phyloP scores from a whole-genome alignment of 2,888 invertebrate species.

The Drosophila nr. perissopoda region DNA sequence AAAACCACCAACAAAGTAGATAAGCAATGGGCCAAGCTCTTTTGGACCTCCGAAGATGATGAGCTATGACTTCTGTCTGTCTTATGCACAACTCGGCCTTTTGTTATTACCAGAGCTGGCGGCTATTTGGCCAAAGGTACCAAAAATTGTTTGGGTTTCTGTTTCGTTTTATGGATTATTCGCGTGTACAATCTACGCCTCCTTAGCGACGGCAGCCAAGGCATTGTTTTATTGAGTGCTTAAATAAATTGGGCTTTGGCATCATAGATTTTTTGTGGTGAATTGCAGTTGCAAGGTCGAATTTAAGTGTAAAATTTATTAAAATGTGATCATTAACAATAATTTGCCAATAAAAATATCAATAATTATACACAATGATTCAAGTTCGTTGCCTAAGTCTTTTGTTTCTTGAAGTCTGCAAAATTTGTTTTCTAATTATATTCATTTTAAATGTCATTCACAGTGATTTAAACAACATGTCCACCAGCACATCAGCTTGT shows the following conservation, averaged over 20 bases:
- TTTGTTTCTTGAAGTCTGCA: slow-evolving; percentile 29
- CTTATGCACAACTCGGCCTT: slow-evolving; percentile 59
- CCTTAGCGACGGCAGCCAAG: slow-evolving; percentile 47
- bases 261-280: slow-evolving; percentile 31
- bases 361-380: slow-evolving; percentile 18
- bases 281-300: slow-evolving; percentile 59
- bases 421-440: slow-evolving; percentile 59
- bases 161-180: slow-evolving; percentile 50
- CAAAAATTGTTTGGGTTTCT: slow-evolving; percentile 47
- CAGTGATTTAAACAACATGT: slow-evolving; percentile 53
- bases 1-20: slow-evolving; percentile 40
- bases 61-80: slow-evolving; percentile 70
- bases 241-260: slow-evolving; percentile 50
- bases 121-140: slow-evolving; percentile 58
- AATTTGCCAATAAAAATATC: slow-evolving; percentile 11
- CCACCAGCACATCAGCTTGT: slow-evolving; percentile 86
- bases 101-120: slow-evolving; percentile 66
- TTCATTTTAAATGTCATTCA: slow-evolving; percentile 18
- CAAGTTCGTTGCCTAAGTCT: slow-evolving; percentile 60
- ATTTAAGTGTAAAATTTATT: slow-evolving; percentile 24
- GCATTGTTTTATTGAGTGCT: slow-evolving; percentile 58
- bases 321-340: slow-evolving; percentile 44
- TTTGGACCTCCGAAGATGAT: slow-evolving; percentile 58
- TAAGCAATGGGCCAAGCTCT: slow-evolving; percentile 41
- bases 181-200: slow-evolving; percentile 54